Evolutionary conservation across 2,113 vertebrate species (phyloP).

Genomic region (Apaloderma vittatum): DNA sequence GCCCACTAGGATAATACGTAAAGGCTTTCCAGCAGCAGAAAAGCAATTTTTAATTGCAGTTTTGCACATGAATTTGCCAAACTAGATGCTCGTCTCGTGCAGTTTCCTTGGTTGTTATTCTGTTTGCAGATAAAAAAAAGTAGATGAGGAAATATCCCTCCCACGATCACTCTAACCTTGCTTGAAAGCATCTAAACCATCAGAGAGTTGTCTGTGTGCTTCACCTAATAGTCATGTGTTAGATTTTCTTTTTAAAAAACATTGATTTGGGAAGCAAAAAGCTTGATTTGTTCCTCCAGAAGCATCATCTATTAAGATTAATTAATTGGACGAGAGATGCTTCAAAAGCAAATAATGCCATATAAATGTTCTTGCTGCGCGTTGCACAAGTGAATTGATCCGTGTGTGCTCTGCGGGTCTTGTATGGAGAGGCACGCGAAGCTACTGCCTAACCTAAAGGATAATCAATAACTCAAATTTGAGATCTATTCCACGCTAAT

Average conservation of each 20-base stretch:
- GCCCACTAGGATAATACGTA: background rate
- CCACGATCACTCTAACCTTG: fast-evolving
- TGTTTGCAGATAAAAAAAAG: background rate
- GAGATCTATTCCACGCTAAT: background rate
- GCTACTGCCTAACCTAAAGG: background rate
- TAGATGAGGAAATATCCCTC: background rate
- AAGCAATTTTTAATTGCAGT: background rate
- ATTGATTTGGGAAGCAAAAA: background rate
- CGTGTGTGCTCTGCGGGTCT: background rate
- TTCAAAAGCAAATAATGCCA: background rate
- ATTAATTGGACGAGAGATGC: background rate
- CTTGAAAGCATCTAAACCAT: background rate
- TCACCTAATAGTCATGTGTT: background rate
- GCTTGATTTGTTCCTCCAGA: background rate
- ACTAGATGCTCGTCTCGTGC: background rate
- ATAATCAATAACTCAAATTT: background rate
- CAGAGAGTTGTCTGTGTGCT: background rate
- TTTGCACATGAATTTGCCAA: constrained; percentile 1
- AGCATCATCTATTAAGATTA: background rate
- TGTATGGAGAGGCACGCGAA: background rate
- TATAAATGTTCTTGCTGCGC: background rate
- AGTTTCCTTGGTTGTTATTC: background rate
- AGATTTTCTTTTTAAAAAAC: background rate
- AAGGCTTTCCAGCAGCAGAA: background rate
- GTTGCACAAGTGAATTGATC: background rate